Base-by-base conservation (phyloP, 2,888 invertebrate genomes). In the Hesperia comma region DNA sequence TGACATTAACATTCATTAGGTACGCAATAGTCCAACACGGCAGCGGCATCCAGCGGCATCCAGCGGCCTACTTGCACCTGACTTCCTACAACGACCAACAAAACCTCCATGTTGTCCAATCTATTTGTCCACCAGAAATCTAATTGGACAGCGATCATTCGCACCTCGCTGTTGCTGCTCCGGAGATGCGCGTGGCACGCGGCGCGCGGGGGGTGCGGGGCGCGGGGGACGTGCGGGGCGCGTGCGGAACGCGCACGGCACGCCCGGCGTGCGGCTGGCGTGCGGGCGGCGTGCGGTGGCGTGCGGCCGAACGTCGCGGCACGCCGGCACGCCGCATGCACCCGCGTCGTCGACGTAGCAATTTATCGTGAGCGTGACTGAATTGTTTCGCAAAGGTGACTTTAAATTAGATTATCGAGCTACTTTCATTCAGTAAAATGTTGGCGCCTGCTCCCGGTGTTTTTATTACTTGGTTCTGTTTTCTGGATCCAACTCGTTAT, bases 311-410 rank as follows among this genome's bases (percentile, higher is more conserved):
- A 60, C 61, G 61, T 49, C 61, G 26, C 49, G 67, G 67, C 40
- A 57, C 51, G 61, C 55, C 51, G 51, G 51, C 33, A 26, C 40
- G 61, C 37, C 19, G 26, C 61, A 49, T 41, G 67, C 55, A 26
- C 43, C 33, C 54, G 60, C 46, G 33, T 40, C 21, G 64, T 60
- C 58, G 66, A 85, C 67, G 67, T 51, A 68, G 73, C 73, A 71
- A 76, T 76, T 89, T 87, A 88, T 87, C 73, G 80, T 77, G 74
- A 88, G 87, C 73, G 80, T 77, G 74, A 76, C 76, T 78, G 82
- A 84, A 86, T 87, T 83, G 83, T 84, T 85, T 77, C 72, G 73
- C 73, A 88, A 88, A 88, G 87, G 89, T 89, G 87, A 89, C 58
- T 21, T 49, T 64, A 64, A 64, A 64, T 64, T 66, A 58, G 64